Evolutionary conservation across 2,797 vertebrate species (phyloP), one percentile per base, ranked within the genome.

Genomic region (Tympanoctomys barrerae): DNA sequence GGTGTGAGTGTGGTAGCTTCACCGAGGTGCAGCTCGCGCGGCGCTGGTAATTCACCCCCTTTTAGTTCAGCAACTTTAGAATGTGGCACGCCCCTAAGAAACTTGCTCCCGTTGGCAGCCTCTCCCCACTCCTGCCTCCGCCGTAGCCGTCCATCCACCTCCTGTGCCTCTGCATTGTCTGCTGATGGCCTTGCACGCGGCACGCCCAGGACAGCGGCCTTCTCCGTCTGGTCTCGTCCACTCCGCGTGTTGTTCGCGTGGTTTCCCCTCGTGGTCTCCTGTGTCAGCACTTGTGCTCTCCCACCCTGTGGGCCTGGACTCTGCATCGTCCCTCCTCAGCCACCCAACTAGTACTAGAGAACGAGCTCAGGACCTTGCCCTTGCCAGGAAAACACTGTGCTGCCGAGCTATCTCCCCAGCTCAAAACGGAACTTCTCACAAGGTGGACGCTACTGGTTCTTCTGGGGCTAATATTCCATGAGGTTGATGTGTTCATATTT

Each of bases 221-320:
- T 59, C 28, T 4, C 2, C 22, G 71, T 12, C 31, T 7, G 54
- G n/a, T 1, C 0, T 22, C 3, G 16, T 70, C 39, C 6, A 18
- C 62, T 21, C 13, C 0, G 31, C 0, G 0, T 64, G 13, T 31
- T 0, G 0, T 42, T 78, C 11, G 22, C 9, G 11, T 3, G 57
- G 33, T 39, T 46, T 22, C 0, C 10, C 1, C 0, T 46, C 2
- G 16, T 11, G 0, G 24, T 28, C 3, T 11, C 31, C 1, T 2
- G 12, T 33, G 31, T 52, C 31, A 1, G 18, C 1, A 0, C 14
- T 6, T 54, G 14, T 18, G 0, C 42, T 14, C 4, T 1, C 49
- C 26, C 5, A 1, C 13, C 2, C 28, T 42, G 0, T 62, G 24
- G 24, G 36, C 80, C 42, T 11, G 7, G 61, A 62, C 36, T 78